phyloP scores from a whole-genome alignment of 2,888 invertebrate species.

The Serrognathus titanus region DNA sequence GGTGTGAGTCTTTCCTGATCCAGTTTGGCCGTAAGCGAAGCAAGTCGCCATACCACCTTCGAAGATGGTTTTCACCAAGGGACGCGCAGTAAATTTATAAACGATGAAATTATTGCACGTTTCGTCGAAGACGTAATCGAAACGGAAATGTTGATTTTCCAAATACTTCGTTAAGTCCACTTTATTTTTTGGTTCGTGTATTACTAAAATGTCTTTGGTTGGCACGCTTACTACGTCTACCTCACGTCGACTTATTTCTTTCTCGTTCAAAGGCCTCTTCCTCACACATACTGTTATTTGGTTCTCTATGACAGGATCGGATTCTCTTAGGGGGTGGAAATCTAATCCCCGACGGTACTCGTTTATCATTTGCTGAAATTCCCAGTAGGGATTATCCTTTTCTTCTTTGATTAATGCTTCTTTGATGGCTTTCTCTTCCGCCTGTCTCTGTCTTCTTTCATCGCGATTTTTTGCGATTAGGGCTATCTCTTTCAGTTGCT shows the following conservation, averaged over 20 bases:
- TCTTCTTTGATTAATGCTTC: slow-evolving; percentile 87
- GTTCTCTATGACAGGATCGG: slow-evolving; percentile 82
- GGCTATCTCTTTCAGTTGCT: slow-evolving; percentile 79
- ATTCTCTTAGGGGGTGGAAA: slow-evolving; percentile 79
- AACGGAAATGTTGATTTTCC: slow-evolving; percentile 96
- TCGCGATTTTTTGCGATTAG: slow-evolving; percentile 92
- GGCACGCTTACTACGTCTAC: slow-evolving; percentile 97
- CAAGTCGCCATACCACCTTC: slow-evolving; percentile 99
- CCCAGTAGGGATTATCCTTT: slow-evolving; percentile 95
- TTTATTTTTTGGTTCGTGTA: slow-evolving; percentile 90
- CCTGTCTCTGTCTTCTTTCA: slow-evolving; percentile 83
- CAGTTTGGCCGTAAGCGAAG: slow-evolving; percentile 99
- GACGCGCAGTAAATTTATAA: slow-evolving; percentile 98
- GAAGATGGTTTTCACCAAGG: slow-evolving; percentile 95
- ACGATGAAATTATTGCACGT: slow-evolving; percentile 91
- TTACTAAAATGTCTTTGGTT: slow-evolving; percentile 78
- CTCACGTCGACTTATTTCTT: slow-evolving; percentile 80
- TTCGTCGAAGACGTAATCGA: slow-evolving; percentile 99
- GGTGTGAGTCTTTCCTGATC: slow-evolving; percentile 95
- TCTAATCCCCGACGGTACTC: slow-evolving; percentile 83
- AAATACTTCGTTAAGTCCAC: slow-evolving; percentile 98
- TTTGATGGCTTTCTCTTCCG: slow-evolving; percentile 83
- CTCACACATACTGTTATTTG: slow-evolving; percentile 98
- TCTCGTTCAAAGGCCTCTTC: slow-evolving; percentile 93
- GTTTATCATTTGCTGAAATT: slow-evolving; percentile 90